Percentiles rank a stretch among this genome's conserved stretches.
phyloP scores from a whole-genome alignment of 2,113 vertebrate genomes.

The Leptosomus discolor region DNA sequence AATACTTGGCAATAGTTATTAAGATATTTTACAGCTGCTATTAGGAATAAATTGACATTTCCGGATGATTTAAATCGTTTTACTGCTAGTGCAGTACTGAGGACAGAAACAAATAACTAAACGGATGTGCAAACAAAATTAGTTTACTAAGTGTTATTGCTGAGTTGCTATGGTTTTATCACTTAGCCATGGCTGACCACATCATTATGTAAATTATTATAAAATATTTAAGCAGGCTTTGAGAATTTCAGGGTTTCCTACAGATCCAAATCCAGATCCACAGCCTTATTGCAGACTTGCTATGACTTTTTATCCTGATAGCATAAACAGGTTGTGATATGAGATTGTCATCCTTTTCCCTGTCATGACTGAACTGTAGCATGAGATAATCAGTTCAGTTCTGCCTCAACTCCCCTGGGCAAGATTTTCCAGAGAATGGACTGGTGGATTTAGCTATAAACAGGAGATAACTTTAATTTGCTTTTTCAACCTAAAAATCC shows the following conservation, averaged over 20 bases:
- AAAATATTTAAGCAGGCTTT: not conserved
- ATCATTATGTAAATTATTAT: not conserved
- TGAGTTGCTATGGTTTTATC: not conserved
- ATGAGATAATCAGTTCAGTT: not conserved
- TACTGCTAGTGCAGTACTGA: not conserved
- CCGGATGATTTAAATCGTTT: not conserved
- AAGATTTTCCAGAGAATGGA: not conserved
- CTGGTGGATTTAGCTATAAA: not conserved
- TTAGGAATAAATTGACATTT: not conserved
- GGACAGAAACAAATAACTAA: not conserved
- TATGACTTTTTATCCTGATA: not conserved
- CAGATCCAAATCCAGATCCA: not conserved
- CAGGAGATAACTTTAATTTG: not conserved
- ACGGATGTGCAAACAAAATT: not conserved
- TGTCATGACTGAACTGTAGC: not conserved
- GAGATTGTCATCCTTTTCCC: not conserved
- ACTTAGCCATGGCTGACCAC: not conserved
- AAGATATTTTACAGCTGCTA: not conserved
- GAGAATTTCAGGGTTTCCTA: not conserved
- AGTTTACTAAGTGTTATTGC: not conserved
- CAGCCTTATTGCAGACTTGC: not conserved
- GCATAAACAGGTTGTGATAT: not conserved
- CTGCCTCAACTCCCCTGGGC: not conserved
- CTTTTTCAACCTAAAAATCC: not conserved
- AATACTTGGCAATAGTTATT: not conserved